Evolutionary conservation across 2,113 vertebrate genomes (phyloP), one percentile per base, ranked within the genome.

Genomic region (Leptocoma aspasia): DNA sequence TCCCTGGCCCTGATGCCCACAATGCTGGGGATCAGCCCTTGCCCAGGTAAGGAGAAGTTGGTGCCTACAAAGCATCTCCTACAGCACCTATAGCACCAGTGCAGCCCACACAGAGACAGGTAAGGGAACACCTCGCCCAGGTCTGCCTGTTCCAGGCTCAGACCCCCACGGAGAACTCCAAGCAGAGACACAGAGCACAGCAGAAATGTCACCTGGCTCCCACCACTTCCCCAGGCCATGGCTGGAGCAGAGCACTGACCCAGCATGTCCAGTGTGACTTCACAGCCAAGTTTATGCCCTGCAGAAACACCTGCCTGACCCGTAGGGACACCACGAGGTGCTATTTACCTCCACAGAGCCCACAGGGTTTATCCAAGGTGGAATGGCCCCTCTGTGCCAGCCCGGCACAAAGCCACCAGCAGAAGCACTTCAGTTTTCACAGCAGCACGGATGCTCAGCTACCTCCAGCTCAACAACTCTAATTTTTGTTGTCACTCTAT

Each of bases 211-310:
- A 5, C 73, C 35, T 5, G 26, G 17, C 61, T 75, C 68, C 35
- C 50, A 28, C 9, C 44, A 12, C 49, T 7, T 27, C 33, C 47
- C 15, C 30, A 17, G 22, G 61, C 33, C 79, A 9, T 0, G 0
- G 15, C 18, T 1, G 1, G 70, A 63, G 53, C 47, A 59, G 1
- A 2, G 53, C 3, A 10, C 44, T 17, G 49, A 33, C 18, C 41
- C 11, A 12, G 24, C 2, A 0, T 1, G 4, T 7, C 45, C 1
- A 13, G 11, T 5, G 11, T 5, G 39, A 47, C 28, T 31, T n/a
- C 20, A 54, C 23, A 26, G 28, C 7, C 1, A 2, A 22, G 6
- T 28, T 33, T 54, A 3, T 0, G 0, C 11, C 39, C 44, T n/a
- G 16, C 24, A 44, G 50, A 33, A 63, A 47, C 60, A 24, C 13